These are phyloP conservation scores for Drosophila mayri DNA, from an alignment of 1,140 invertebrate genomes.

Conservation along the genomic window DNA sequence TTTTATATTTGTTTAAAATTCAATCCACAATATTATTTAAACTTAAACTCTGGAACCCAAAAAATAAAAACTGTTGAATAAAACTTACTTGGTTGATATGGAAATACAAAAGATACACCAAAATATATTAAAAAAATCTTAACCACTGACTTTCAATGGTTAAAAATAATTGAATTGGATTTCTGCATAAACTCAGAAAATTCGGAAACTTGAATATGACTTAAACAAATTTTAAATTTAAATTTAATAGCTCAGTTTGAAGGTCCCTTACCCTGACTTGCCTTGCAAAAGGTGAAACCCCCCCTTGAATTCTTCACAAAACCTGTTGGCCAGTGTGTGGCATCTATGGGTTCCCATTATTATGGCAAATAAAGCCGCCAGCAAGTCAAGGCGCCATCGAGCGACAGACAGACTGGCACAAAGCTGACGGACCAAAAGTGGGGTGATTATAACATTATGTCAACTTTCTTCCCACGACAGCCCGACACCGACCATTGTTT, in stretches of 20 bases:
- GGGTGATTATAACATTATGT: conserved; percentile 81
- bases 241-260: neutral
- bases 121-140: no score
- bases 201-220: no score
- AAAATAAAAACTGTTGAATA: no score
- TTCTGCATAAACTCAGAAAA: no score
- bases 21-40: no score
- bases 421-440: conserved; percentile 60
- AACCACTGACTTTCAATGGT: no score
- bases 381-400: conserved; percentile 72
- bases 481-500: conserved; percentile 50
- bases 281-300: neutral
- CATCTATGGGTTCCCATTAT: conserved; percentile 73
- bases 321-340: conserved; percentile 56
- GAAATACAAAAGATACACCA: no score
- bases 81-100: no score
- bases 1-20: no score
- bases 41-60: no score
- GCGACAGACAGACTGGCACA: conserved; percentile 25
- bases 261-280: neutral
- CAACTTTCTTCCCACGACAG: conserved; percentile 80
- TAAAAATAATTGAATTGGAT: no score
- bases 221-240: neutral
- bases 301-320: conserved; percentile 6
- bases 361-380: conserved; percentile 58